Base-by-base conservation (phyloP, 2,888 invertebrate genomes). In the Platycheirus albimanus region DNA sequence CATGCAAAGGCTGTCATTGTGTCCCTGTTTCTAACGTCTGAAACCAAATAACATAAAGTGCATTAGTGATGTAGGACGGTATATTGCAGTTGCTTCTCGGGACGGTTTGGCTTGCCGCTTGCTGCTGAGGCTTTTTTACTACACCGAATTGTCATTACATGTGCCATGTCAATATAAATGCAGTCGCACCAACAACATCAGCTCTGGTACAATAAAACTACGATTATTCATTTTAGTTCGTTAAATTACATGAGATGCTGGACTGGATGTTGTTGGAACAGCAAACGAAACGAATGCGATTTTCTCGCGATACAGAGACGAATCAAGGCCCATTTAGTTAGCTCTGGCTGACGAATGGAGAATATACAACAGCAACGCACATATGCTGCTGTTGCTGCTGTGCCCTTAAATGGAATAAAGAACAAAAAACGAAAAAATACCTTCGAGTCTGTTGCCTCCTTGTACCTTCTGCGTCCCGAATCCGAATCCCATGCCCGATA, bases 181-280 rank as follows among this genome's bases (percentile, higher is more conserved):
- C 72, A 83, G 78, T 74, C 78, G 72, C 83, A 70, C 77, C 81
- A 81, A 56, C 69, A 78, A 6, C 24, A 72, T 77, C 71, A 77
- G 61, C 75, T 66, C 54, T 77, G 63, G 43, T 54, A 72, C 69
- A 78, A 83, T 83, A 72, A 83, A 83, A 83, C 78, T 64, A 74
- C 78, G 83, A 83, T 83, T 78, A 83, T 83, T 83, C 83, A 83
- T 83, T 83, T 83, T 64, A 83, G 70, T 78, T 83, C 83, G 83
- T 83, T 83, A 83, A 83, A 83, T 78, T 83, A 72, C 72, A 74
- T 64, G 67, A 69, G 74, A 72, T 41, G 63, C 30, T 77, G 56
- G 24, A 83, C 30, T 77, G 56, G 24, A 83, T 56, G 41, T 58
- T 58, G 41, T 56, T 56, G 38, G 5, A 38, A 56, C 38, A 71